These are phyloP conservation scores for Pseudococcus viburni DNA, from an alignment of 2,888 invertebrate species.

Conservation along the genomic window DNA sequence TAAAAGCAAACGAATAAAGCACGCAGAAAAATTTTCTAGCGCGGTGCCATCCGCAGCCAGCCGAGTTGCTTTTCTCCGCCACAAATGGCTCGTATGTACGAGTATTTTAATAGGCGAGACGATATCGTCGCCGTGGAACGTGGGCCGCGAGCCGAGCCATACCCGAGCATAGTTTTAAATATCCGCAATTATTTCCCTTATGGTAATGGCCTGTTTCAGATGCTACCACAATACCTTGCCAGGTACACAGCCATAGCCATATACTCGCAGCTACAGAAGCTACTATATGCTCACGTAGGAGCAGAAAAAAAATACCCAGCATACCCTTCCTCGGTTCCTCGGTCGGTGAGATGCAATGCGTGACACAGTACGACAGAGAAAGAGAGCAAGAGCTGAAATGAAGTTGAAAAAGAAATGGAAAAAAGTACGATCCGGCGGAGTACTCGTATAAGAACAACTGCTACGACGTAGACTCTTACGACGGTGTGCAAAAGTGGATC, in stretches of 20 bases:
- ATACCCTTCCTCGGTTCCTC: no score
- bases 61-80: neutral
- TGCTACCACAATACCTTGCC: neutral
- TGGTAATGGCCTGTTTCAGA: neutral
- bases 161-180: neutral
- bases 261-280: neutral
- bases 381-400: no score
- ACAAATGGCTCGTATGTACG: neutral
- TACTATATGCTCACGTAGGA: neutral
- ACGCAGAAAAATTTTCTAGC: slow-evolving; percentile 1
- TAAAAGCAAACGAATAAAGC: neutral
- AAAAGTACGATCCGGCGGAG: no score
- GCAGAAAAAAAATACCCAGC: no score
- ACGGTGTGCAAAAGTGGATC: slow-evolving; percentile 22
- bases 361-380: no score
- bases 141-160: neutral
- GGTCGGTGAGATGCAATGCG: no score
- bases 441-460: no score
- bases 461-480: neutral
- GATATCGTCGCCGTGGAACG: neutral
- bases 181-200: slow-evolving; percentile 31
- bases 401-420: no score
- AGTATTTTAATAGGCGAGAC: slow-evolving; percentile 15
- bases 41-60: neutral
- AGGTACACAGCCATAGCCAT: no score